Conservation (phyloP, 2,113 vertebrate species). For the Corynorhinus townsendii region DNA sequence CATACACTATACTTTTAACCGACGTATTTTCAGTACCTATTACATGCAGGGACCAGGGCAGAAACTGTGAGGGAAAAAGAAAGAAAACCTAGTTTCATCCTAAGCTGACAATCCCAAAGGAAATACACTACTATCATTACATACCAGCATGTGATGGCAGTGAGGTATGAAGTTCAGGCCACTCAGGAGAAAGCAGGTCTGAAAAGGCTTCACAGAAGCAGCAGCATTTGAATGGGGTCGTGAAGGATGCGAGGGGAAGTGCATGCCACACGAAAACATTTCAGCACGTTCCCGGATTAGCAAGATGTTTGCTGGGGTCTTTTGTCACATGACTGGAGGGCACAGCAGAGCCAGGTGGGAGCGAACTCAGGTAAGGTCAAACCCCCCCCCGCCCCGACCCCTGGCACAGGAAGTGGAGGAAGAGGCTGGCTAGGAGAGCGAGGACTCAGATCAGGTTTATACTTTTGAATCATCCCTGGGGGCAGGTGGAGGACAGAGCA, state of each 20-base stretch:
- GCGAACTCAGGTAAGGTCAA: background rate
- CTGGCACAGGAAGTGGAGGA: background rate
- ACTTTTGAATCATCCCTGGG: background rate
- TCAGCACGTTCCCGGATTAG: background rate
- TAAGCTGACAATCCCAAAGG: background rate
- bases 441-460: background rate
- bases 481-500: background rate
- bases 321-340: background rate
- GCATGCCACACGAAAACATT: rapidly evolving
- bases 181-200: background rate
- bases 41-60: background rate
- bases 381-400: background rate
- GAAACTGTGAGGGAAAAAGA: background rate
- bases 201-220: background rate
- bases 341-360: background rate
- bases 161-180: background rate
- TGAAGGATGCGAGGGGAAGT: background rate
- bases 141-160: rapidly evolving
- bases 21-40: background rate
- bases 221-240: background rate
- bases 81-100: background rate
- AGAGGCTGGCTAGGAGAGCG: background rate
- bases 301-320: background rate
- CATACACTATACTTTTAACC: background rate
- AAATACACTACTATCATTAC: background rate